These are phyloP conservation scores for Ylistrum balloti DNA, from an alignment of 1,140 invertebrate genomes.

Conservation along the genomic window DNA sequence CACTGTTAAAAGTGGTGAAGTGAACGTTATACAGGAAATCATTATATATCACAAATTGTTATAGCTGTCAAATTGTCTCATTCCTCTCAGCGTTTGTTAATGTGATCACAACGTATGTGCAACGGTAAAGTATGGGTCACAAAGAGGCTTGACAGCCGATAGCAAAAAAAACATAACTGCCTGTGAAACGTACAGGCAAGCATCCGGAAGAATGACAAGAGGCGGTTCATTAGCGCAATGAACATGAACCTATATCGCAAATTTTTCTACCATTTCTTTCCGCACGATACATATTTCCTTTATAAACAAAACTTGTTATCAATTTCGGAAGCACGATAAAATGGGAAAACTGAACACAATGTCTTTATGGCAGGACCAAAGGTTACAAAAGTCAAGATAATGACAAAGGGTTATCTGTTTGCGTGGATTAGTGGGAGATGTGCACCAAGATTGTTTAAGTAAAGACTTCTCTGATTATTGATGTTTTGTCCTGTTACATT, in stretches of 20 bases:
- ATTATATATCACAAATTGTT: constrained; percentile 6
- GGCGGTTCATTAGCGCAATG: neutral
- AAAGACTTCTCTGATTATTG: neutral
- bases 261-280: neutral
- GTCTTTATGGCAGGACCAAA: neutral
- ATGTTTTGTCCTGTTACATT: neutral
- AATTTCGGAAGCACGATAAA: constrained; percentile 31
- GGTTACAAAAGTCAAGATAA: neutral
- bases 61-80: neutral
- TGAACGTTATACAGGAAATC: neutral
- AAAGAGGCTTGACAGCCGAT: neutral
- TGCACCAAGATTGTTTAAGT: neutral
- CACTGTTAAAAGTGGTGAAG: neutral
- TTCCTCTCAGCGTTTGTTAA: neutral
- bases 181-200: neutral
- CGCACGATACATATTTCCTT: constrained; percentile 8
- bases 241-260: neutral
- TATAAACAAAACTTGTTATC: constrained; percentile 8
- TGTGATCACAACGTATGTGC: neutral
- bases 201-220: neutral
- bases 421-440: neutral
- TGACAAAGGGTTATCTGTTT: neutral
- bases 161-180: neutral
- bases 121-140: neutral
- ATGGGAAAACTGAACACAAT: constrained; percentile 2